Evolutionary conservation across 2,797 vertebrate genomes (phyloP).

Genomic region (Syngnathus acus): DNA sequence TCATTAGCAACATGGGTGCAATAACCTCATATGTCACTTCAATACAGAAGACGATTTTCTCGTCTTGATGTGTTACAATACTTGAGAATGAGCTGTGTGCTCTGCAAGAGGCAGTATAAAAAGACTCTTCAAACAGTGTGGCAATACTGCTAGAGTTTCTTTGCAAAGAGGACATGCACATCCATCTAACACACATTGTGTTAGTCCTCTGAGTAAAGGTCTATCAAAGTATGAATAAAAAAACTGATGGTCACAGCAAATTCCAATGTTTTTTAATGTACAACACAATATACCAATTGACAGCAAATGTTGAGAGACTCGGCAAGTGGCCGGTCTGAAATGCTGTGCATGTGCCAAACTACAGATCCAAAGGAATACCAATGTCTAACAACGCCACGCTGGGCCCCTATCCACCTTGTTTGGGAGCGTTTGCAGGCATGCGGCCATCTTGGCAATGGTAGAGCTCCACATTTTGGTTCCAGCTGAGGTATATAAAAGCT

Average conservation of each 20-base stretch:
- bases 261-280: constrained; percentile 10
- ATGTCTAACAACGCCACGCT: background rate
- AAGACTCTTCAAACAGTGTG: constrained; percentile 20
- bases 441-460: background rate
- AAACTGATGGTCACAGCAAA: constrained; percentile 6
- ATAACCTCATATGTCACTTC: constrained; percentile 14
- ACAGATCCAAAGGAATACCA: background rate
- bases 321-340: background rate
- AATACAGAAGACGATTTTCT: constrained; percentile 30
- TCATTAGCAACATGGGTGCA: constrained; percentile 48
- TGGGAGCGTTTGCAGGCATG: background rate
- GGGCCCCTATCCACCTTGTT: background rate
- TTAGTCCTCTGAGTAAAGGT: constrained; percentile 8
- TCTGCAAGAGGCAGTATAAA: constrained; percentile 16
- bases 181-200: constrained; percentile 20
- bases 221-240: constrained; percentile 17
- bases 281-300: constrained; percentile 1
- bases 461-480: background rate
- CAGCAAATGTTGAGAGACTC: constrained; percentile 14
- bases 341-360: background rate
- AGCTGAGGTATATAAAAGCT: constrained; percentile 18
- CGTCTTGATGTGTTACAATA: constrained; percentile 14
- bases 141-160: constrained; percentile 9
- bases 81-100: constrained; percentile 29
- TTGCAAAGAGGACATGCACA: constrained; percentile 13